Conservation (phyloP, 2,888 invertebrate genomes). For the Antheraea yamamai region DNA sequence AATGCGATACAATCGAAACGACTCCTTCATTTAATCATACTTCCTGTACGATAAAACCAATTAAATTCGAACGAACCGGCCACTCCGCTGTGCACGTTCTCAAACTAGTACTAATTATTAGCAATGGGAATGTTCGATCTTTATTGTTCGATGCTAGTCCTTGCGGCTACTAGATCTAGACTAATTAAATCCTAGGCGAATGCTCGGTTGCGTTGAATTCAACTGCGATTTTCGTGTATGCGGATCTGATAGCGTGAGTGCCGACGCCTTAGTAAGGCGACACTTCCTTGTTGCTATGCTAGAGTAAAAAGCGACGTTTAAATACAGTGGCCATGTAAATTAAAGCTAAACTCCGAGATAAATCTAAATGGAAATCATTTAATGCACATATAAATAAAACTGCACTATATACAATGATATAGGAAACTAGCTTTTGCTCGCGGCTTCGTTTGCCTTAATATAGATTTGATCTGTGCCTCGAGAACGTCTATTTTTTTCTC, state of each 20-base stretch:
- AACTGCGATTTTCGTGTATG: slow-evolving; percentile 69
- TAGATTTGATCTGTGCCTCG: too few relatives aligned
- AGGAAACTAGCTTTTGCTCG: background rate
- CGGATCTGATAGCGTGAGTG: slow-evolving; percentile 66
- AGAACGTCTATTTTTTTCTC: too few relatives aligned
- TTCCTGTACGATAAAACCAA: slow-evolving; percentile 68
- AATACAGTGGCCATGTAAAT: slow-evolving; percentile 12
- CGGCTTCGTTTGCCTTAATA: too few relatives aligned
- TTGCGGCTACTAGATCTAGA: slow-evolving; percentile 59
- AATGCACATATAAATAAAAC: too few relatives aligned
- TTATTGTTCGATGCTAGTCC: slow-evolving; percentile 70
- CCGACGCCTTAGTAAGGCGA: slow-evolving; percentile 31
- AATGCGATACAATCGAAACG: slow-evolving; percentile 3
- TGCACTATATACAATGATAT: too few relatives aligned
- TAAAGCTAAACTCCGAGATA: slow-evolving; percentile 2
- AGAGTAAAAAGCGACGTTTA: slow-evolving; percentile 29
- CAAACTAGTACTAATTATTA: slow-evolving; percentile 74
- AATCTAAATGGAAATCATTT: slow-evolving; percentile 8
- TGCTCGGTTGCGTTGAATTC: slow-evolving; percentile 3
- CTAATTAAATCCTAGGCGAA: slow-evolving; percentile 67
- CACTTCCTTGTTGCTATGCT: slow-evolving; percentile 40
- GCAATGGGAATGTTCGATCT: slow-evolving; percentile 70
- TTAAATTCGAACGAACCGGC: slow-evolving; percentile 61
- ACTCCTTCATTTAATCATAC: slow-evolving; percentile 30
- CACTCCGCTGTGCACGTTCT: slow-evolving; percentile 60